These are phyloP conservation scores for Cordilura impudica DNA, from an alignment of 2,888 invertebrate genomes.

Conservation along the genomic window DNA sequence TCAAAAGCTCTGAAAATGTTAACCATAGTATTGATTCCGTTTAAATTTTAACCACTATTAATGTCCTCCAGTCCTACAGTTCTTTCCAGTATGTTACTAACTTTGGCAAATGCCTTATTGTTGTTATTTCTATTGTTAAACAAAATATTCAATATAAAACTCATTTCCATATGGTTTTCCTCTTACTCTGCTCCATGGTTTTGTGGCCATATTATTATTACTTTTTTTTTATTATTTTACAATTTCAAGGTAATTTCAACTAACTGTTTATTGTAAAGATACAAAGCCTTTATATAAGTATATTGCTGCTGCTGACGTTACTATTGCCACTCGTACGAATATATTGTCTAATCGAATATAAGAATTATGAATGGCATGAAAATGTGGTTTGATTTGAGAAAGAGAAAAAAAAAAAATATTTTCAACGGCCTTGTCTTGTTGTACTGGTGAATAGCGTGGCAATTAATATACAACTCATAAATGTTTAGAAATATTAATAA, in stretches of 20 bases:
- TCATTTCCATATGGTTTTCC: neutral
- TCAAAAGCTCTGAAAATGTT: too few species aligned
- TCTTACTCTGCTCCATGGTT: neutral
- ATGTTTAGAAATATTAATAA: conserved; percentile 30
- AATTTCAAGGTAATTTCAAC: conserved; percentile 30
- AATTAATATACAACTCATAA: conserved; percentile 23
- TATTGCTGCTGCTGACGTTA: neutral
- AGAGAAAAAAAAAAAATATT: conserved; percentile 1
- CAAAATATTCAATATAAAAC: neutral
- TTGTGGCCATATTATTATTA: neutral
- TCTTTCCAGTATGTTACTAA: too few species aligned
- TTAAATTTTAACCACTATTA: too few species aligned
- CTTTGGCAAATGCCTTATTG: too few species aligned
- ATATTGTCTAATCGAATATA: conserved; percentile 7
- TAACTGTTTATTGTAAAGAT: neutral
- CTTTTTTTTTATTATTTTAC: neutral
- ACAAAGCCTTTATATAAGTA: neutral
- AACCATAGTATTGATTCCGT: too few species aligned
- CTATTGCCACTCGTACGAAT: neutral
- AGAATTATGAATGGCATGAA: conserved; percentile 36
- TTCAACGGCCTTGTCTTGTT: conserved; percentile 48
- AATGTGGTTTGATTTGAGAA: conserved; percentile 47
- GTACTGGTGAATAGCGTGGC: neutral
- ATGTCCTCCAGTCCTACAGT: too few species aligned
- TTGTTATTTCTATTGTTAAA: neutral